Evolutionary conservation across 37 sponge, comb jelly and placozoan species (phyloP).

Genomic region (Beroe forskalii): DNA sequence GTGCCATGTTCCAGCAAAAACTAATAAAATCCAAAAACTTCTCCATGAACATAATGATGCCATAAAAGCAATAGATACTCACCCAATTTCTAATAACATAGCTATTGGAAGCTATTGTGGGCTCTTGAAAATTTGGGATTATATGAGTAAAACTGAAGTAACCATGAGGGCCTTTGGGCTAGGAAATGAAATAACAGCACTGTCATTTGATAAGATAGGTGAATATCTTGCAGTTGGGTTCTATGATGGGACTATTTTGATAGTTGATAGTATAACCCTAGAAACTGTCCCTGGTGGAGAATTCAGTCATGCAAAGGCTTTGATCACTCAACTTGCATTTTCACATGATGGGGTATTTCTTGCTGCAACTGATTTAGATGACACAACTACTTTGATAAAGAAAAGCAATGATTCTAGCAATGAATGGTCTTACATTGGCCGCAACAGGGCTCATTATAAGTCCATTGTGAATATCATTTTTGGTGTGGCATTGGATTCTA

Average conservation of each 20-base stretch:
- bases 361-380: slow-evolving; percentile 81
- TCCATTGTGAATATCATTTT: slow-evolving; percentile 79
- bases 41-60: slow-evolving; percentile 76
- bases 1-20: slow-evolving; percentile 73
- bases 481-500: slow-evolving; percentile 75
- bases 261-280: slow-evolving; percentile 81
- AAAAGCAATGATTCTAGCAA: slow-evolving; percentile 27
- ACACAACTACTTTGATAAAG: slow-evolving; percentile 17
- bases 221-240: slow-evolving; percentile 80
- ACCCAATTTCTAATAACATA: slow-evolving; percentile 68
- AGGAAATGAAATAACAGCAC: slow-evolving; percentile 41
- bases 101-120: slow-evolving; percentile 84
- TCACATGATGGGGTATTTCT: slow-evolving; percentile 89
- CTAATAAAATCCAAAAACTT: slow-evolving; percentile 70
- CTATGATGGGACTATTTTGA: slow-evolving; percentile 75
- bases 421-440: slow-evolving; percentile 79
- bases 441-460: slow-evolving; percentile 86
- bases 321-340: slow-evolving; percentile 84
- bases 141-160: slow-evolving; percentile 68
- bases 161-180: slow-evolving; percentile 23
- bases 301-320: slow-evolving; percentile 79
- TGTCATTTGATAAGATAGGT: slow-evolving; percentile 4
- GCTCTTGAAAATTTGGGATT: slow-evolving; percentile 92
- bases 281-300: slow-evolving; percentile 69
- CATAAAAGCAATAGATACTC: slow-evolving; percentile 79